Evolutionary conservation across 2,113 vertebrate genomes (phyloP).

Genomic region (Puntigrus tetrazona): DNA sequence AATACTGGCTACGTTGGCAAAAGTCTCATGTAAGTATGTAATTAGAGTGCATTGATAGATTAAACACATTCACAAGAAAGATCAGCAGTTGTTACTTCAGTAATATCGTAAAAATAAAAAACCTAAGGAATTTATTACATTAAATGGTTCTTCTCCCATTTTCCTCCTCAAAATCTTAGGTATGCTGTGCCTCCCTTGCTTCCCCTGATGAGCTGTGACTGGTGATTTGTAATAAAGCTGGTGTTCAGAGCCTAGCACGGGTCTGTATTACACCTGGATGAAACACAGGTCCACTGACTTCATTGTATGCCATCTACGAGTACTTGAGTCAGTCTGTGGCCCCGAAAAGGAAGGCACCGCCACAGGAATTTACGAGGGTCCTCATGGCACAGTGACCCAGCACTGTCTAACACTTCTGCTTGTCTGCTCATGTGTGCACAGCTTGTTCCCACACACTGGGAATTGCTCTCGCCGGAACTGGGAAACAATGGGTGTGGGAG

Average conservation of each 20-base stretch:
- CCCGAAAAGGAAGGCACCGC: slow-evolving; percentile 40
- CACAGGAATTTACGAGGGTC: slow-evolving; percentile 64
- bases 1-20: no score
- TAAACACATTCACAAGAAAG: no score
- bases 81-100: no score
- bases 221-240: background rate
- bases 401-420: slow-evolving; percentile 58
- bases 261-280: background rate
- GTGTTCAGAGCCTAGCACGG: background rate
- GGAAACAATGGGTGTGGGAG: slow-evolving; percentile 67
- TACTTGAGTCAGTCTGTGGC: slow-evolving; percentile 27
- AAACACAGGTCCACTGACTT: slow-evolving; percentile 25
- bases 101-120: no score
- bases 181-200: no score
- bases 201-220: background rate
- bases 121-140: no score
- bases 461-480: slow-evolving; percentile 65
- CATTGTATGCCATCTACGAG: slow-evolving; percentile 65
- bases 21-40: no score
- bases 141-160: no score
- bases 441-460: slow-evolving; percentile 70
- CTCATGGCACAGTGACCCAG: slow-evolving; percentile 62
- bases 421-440: slow-evolving; percentile 51
- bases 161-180: no score
- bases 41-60: no score